Evolutionary conservation across 2,113 vertebrate species (phyloP), one percentile per base, ranked within the genome.

Genomic region (Pseudolaguvia tuberculata): DNA sequence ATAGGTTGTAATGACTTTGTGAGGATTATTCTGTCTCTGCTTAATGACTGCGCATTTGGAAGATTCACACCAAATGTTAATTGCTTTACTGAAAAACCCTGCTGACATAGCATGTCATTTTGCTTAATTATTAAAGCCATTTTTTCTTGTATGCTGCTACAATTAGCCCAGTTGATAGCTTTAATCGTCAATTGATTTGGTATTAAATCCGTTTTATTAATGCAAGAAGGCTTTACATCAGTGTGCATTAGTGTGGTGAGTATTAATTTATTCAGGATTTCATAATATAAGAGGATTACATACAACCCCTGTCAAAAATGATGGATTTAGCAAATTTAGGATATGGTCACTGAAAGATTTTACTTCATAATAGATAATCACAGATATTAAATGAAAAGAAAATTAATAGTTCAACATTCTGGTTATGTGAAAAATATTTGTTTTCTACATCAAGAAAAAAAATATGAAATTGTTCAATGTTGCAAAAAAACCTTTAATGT

Each of bases 31-130:
- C 48, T 55, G 23, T 77, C 75, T 27, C 11, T 69, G 63, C 50
- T 35, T 10, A 23, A 27, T 21, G 50, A 45, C 14, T 50, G 23
- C 47, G 51, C 61, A 61, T 17, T 23, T 39, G 39, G 35, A 10
- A 11, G 55, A 8, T 61, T 27, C 58, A 27, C 42, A 57, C 39
- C 55, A n/a, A 75, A 45, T n/a, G n/a, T n/a, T n/a, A n/a, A n/a
- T n/a, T n/a, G 39, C 42, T 5, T 42, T n/a, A 66, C 13, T 18
- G 9, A 63, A 51, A 39, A n/a, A 31, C 66, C 14, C 14, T 59
- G 74, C 78, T 72, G 48, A 69, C 29, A 12, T 20, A 59, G 73
- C 45, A 70, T n/a, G 29, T 42, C 12, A n/a, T 35, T 55, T 68
- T 63, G 57, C 21, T 70, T 55, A 25, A 18, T 55, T 42, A n/a